These are phyloP conservation scores for Sphenopsis melanotis DNA, from an alignment of 2,797 vertebrate species.

Conservation along the genomic window DNA sequence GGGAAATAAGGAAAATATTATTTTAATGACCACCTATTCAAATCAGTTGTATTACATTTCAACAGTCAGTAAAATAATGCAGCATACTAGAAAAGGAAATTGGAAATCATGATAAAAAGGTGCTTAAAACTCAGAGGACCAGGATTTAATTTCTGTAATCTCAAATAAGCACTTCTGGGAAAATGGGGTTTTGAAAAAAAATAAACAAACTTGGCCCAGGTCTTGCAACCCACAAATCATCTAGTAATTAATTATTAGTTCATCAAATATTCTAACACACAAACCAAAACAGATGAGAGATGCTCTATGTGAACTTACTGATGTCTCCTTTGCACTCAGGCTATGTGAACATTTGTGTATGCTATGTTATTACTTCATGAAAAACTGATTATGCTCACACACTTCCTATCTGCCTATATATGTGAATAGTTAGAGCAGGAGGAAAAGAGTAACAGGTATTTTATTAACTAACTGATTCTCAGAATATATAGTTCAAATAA, in stretches of 20 bases:
- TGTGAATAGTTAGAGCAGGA: neutral
- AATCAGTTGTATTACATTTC: neutral
- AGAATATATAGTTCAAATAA: neutral
- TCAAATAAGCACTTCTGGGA: neutral
- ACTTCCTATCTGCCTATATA: neutral
- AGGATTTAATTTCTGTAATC: neutral
- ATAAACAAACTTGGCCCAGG: neutral
- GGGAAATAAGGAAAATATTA: neutral
- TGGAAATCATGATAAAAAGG: neutral
- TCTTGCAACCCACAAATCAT: neutral
- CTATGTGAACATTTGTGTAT: neutral
- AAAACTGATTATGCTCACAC: neutral
- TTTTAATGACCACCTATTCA: neutral
- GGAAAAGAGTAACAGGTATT: neutral
- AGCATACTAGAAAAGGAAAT: neutral
- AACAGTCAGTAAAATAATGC: neutral
- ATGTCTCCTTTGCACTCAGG: neutral
- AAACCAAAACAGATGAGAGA: neutral
- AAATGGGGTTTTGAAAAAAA: neutral
- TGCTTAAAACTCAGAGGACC: neutral
- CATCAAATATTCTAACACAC: neutral
- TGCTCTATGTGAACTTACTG: neutral
- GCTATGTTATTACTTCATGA: neutral
- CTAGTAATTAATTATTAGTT: constrained; percentile 28
- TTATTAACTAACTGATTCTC: neutral